Base-by-base conservation (phyloP, 1,140 invertebrate genomes). In the Bemisia tabaci region DNA sequence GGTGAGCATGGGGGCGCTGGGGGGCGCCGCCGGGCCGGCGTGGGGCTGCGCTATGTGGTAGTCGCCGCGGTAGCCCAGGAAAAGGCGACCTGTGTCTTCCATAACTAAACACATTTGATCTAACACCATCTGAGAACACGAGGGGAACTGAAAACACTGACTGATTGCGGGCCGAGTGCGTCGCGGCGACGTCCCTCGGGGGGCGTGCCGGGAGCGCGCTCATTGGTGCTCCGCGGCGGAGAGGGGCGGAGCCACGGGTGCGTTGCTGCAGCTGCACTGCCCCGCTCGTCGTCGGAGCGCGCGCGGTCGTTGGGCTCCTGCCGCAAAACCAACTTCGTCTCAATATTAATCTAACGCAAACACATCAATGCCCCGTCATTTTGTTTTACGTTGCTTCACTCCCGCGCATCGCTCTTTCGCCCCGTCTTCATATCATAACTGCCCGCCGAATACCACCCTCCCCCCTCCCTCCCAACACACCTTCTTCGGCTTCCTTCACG, bases 61-160 rank as follows among this genome's bases (percentile, higher is more conserved):
- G 67, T 62, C 62, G 67, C 59, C 24, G 5, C 67, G 71, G 68
- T 70, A 72, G 68, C 70, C 71, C 59, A 72, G 66, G 39, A 71
- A 62, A 65, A 71, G 67, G 67, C 68, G 71, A 65, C 68, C 67
- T 48, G 62, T 60, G 48, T 73, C 72, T 65, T 72, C 70, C 71
- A 72, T 72, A 27, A 69, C 71, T 48, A 72, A 26, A 71, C 71
- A 72, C 71, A 72, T 72, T 65, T 62, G 64, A 66, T 12, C 26
- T 21, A 62, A 26, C 59, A 59, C 60, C 65, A 63, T 27, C 33
- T 48, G 33, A 48, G 17, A 48, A 17, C 33, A 48, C 33, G 33
- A 23, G n/a, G 63, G 62, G 26, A 26, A 26, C 33, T 64, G 66
- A 25, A 26, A 26, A 12, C 59, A 24, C 26, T 2, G 23, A 48